phyloP scores from a whole-genome alignment of 2,113 vertebrate genomes.

The Dromiciops gliroides region DNA sequence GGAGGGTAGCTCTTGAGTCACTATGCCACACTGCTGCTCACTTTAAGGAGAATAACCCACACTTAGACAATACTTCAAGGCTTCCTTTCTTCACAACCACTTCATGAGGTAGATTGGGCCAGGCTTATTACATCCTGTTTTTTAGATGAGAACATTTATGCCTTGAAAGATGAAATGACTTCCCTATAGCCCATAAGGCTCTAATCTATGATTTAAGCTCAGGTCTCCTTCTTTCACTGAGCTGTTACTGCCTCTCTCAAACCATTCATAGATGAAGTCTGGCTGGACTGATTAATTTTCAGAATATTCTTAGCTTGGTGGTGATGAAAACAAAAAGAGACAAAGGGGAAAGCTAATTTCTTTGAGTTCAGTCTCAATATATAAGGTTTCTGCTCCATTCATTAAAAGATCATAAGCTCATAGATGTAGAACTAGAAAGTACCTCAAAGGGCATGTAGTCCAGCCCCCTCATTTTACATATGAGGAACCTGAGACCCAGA shows the following conservation, averaged over 20 bases:
- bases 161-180: background rate
- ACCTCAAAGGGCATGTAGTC: background rate
- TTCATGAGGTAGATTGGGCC: background rate
- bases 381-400: background rate
- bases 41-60: background rate
- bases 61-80: background rate
- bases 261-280: background rate
- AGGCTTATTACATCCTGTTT: background rate
- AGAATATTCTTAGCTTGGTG: background rate
- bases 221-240: background rate
- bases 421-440: background rate
- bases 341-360: background rate
- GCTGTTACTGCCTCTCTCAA: background rate
- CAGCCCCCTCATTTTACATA: background rate
- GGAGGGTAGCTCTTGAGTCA: background rate
- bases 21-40: background rate
- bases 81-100: background rate
- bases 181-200: background rate
- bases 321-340: background rate
- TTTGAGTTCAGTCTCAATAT: background rate
- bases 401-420: background rate
- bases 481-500: background rate
- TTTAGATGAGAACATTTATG: background rate
- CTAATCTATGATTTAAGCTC: background rate
- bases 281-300: background rate